Evolutionary conservation across 2,797 vertebrate genomes (phyloP), one percentile per base, ranked within the genome.

Genomic region (Myotis daubentonii): DNA sequence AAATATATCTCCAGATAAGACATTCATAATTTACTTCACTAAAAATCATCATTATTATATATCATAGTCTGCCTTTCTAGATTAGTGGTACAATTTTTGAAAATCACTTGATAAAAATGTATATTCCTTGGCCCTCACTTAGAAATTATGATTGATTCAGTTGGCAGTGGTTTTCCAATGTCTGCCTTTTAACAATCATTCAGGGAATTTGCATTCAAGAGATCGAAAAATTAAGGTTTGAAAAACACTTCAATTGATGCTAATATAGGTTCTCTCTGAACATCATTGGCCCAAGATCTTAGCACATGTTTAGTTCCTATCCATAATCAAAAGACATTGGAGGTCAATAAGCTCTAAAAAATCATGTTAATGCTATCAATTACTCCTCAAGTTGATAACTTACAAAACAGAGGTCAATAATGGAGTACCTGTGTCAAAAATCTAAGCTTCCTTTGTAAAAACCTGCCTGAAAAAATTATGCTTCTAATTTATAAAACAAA

Each of bases 401-500:
- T 55, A 78, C 10, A 72, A 57, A 78, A 75, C 2, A 33, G 15
- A 86, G 8, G 5, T 79, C 47, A 55, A 28, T 28, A 82, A n/a
- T 53, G 38, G 4, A 62, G 57, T 28, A 47, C 4, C 17, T 36
- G 1, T 9, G 10, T 44, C 53, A 60, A 49, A 47, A 88, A 75
- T 82, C 20, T 44, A 80, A 33, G 22, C 22, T 94, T 17, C 4
- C 25, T 55, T 57, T 41, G 1, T 49, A 49, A 60, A 91, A 53
- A 55, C 38, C 33, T 85, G 11, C 60, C 49, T 74, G 68, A 62
- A 89, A 88, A 90, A 41, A 1, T 65, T 49, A 80, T 23, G 19
- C 25, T 71, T 94, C 60, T 41, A 91, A 68, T 38, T 87, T 90
- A 82, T 44, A 36, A 89, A 85, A 51, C 38, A 87, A 88, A 55